phyloP scores from a whole-genome alignment of 2,888 invertebrate species.

The Sphaerophoria rueppellii region DNA sequence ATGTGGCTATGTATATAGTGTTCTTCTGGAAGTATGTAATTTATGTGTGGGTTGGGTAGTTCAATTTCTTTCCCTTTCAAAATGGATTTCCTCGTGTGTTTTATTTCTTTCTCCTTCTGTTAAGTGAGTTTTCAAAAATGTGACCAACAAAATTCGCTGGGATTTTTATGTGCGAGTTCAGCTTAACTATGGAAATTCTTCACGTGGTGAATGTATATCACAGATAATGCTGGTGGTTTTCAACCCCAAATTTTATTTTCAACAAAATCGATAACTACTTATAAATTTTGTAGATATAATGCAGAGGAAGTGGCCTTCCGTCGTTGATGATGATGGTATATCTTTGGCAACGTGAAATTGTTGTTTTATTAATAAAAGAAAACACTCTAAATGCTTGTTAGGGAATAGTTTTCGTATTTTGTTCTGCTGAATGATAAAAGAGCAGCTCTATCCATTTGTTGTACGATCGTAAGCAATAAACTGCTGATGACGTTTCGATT shows the following conservation, averaged over 20 bases:
- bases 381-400: conserved; percentile 61
- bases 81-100: conserved; percentile 14
- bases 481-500: conserved; percentile 61
- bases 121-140: neutral
- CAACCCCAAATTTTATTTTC: conserved; percentile 19
- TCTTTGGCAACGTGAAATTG: conserved; percentile 39
- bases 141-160: conserved; percentile 20
- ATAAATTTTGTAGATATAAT: neutral
- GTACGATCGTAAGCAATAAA: conserved; percentile 70
- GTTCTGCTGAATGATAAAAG: conserved; percentile 66
- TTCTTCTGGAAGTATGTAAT: neutral
- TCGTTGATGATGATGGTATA: conserved; percentile 5
- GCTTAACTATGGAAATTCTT: conserved; percentile 61
- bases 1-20: conserved; percentile 3
- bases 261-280: conserved; percentile 21
- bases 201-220: conserved; percentile 68
- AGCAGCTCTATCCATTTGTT: conserved; percentile 72
- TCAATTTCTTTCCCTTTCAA: conserved; percentile 13
- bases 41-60: neutral
- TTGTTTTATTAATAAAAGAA: neutral
- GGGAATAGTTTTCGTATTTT: conserved; percentile 71
- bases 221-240: conserved; percentile 45
- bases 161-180: conserved; percentile 45
- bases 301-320: conserved; percentile 3
- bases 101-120: conserved; percentile 13